Evolutionary conservation across 2,113 vertebrate species (phyloP).

Genomic region (Rhinoptilus africanus): DNA sequence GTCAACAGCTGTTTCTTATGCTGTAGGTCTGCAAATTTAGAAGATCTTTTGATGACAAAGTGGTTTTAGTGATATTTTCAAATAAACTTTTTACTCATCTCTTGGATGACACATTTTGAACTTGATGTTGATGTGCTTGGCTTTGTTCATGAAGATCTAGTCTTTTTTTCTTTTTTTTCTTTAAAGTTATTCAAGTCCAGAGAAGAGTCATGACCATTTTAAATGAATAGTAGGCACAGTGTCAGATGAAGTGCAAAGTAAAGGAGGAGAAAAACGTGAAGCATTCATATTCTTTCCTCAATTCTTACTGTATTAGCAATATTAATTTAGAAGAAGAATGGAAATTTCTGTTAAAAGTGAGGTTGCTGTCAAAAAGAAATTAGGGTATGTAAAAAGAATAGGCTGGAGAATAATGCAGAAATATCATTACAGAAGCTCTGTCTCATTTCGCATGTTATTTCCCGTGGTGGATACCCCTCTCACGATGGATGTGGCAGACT

Average conservation of each 20-base stretch:
- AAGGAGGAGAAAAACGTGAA: not conserved
- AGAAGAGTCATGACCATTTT: not conserved
- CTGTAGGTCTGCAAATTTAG: not conserved
- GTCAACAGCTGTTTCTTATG: not conserved
- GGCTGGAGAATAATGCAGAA: not conserved
- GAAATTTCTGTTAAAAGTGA: conserved; percentile 4
- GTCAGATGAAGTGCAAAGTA: not conserved
- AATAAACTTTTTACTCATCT: not conserved
- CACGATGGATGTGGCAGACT: not conserved
- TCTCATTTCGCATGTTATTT: not conserved
- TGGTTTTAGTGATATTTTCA: not conserved
- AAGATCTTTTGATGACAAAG: not conserved
- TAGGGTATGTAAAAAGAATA: not conserved
- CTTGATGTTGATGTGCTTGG: not conserved
- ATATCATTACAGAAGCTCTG: not conserved
- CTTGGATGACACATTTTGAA: not conserved
- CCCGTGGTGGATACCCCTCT: not conserved
- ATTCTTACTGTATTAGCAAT: not conserved
- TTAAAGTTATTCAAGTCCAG: not conserved
- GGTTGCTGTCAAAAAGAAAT: conserved; percentile 16
- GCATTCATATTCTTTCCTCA: not conserved
- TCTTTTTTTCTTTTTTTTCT: not conserved
- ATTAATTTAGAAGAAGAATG: conserved; percentile 31
- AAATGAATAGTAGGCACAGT: not conserved
- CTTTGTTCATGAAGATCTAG: not conserved